Evolutionary conservation across 1,140 invertebrate species (phyloP).

Genomic region (Nasonia longicornis): DNA sequence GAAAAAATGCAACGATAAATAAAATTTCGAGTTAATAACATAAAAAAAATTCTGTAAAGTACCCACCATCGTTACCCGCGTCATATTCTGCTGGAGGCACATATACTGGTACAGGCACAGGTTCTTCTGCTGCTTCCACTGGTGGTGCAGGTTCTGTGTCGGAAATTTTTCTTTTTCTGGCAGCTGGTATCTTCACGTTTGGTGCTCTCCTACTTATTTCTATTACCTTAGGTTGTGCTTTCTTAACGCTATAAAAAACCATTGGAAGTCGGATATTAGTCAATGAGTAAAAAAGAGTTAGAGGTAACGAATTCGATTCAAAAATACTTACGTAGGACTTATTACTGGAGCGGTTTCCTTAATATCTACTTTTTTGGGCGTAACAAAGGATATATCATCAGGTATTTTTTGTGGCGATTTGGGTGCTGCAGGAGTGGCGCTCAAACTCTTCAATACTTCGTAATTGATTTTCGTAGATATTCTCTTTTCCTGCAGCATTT

Average conservation of each 20-base stretch:
- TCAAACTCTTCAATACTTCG: conserved; percentile 90
- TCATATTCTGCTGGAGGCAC: conserved; percentile 22
- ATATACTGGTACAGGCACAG: background rate
- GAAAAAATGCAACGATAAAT: conserved; percentile 35
- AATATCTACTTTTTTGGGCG: conserved; percentile 35
- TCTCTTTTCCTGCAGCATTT: conserved; percentile 94
- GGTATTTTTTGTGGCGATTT: conserved; percentile 48
- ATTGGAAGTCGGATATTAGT: background rate
- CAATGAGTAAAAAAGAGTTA: background rate
- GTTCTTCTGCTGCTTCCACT: conserved; percentile 6
- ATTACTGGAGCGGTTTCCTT: conserved; percentile 25
- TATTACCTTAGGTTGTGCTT: conserved; percentile 9
- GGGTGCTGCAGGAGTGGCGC: conserved; percentile 63
- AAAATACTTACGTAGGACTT: conserved; percentile 49
- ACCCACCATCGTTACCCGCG: conserved; percentile 35
- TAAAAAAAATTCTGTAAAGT: background rate
- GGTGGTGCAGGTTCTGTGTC: conserved; percentile 11
- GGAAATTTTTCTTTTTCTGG: conserved; percentile 36
- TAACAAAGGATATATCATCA: conserved; percentile 46
- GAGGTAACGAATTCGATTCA: background rate
- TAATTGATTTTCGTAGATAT: conserved; percentile 98
- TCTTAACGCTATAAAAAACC: conserved; percentile 24
- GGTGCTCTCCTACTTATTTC: conserved; percentile 31
- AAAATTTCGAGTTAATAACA: conserved; percentile 27
- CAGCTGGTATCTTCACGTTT: conserved; percentile 28